phyloP scores from a whole-genome alignment of 35 echinoderm and acorn worm genomes.

The Eucidaris tribuloides region DNA sequence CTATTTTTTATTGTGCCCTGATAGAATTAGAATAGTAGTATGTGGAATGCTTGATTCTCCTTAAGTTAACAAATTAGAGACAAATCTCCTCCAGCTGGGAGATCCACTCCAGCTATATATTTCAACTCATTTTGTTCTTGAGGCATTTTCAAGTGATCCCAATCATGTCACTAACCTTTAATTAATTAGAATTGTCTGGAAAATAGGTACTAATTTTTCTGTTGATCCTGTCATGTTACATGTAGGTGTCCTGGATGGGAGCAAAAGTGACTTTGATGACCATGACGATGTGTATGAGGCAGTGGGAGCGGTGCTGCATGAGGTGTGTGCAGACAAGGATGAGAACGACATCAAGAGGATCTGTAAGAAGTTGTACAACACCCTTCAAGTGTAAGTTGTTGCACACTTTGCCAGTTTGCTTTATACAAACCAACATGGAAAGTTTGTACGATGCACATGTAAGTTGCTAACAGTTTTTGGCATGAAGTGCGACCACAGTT shows the following conservation, averaged over 20 bases:
- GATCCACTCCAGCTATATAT: background rate
- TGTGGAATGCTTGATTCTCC: too few relatives aligned
- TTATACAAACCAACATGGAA: background rate
- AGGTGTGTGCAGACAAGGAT: slow-evolving; percentile 64
- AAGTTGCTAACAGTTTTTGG: too few relatives aligned
- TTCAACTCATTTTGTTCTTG: background rate
- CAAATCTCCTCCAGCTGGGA: background rate
- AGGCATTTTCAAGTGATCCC: background rate
- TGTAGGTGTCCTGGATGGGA: slow-evolving; percentile 81
- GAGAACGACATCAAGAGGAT: slow-evolving; percentile 63
- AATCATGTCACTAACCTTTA: background rate
- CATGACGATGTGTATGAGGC: slow-evolving; percentile 90
- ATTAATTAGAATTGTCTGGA: background rate
- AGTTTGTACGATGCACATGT: background rate
- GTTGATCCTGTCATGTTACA: background rate
- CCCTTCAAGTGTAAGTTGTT: slow-evolving; percentile 69
- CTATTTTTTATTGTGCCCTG: too few relatives aligned
- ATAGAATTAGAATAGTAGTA: too few relatives aligned
- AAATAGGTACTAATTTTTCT: background rate
- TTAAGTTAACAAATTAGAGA: too few relatives aligned
- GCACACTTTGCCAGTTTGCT: background rate
- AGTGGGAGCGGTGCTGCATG: slow-evolving; percentile 75
- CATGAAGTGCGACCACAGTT: background rate
- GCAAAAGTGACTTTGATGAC: slow-evolving; percentile 75
- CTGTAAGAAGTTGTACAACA: slow-evolving; percentile 63